Base-by-base conservation (phyloP, 1,140 invertebrate genomes). In the Gonatopus flavifemur region DNA sequence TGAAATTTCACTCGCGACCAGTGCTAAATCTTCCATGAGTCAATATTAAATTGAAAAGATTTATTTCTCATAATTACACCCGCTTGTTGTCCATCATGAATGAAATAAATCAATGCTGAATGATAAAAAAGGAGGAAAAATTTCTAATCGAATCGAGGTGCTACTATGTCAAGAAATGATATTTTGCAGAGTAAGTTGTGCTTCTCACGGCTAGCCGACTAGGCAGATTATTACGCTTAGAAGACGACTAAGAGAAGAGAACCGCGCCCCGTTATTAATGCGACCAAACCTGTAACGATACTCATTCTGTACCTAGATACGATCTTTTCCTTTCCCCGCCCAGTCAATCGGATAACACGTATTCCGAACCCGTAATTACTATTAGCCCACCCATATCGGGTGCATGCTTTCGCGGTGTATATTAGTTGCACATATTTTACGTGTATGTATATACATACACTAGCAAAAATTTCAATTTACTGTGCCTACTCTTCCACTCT, bases 321-420 rank as follows among this genome's bases (percentile, higher is more conserved):
- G 39, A 71, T 71, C 64, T 69, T n/a, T n/a, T n/a, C n/a, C n/a
- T n/a, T n/a, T n/a, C 57, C 46, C 64, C 67, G 67, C 67, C 69
- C 67, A 71, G 66, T 54, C 67, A 70, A 71, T 71, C 64, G 66
- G 49, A 71, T 66, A n/a, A n/a, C 52, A 59, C 59, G 24, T 45
- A 42, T 37, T 53, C 50, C 58, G 59, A 61, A 68, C 69, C 67
- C 37, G 57, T 67, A 71, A 71, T 71, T 71, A 70, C 37, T 38
- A 64, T 64, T 69, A 61, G 68, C 65, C 65, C 68, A 70, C 69
- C 67, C 67, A 69, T 66, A 61, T 57, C 55, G 63, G 56, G 59
- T 57, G 52, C 56, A 52, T 57, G 39, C 35, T 47, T n/a, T n/a
- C n/a, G n/a, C n/a, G n/a, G n/a, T n/a, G n/a, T n/a, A n/a, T n/a